Evolutionary conservation across 2,797 vertebrate genomes (phyloP), one percentile per base, ranked within the genome.

Genomic region (Amazona finschi): DNA sequence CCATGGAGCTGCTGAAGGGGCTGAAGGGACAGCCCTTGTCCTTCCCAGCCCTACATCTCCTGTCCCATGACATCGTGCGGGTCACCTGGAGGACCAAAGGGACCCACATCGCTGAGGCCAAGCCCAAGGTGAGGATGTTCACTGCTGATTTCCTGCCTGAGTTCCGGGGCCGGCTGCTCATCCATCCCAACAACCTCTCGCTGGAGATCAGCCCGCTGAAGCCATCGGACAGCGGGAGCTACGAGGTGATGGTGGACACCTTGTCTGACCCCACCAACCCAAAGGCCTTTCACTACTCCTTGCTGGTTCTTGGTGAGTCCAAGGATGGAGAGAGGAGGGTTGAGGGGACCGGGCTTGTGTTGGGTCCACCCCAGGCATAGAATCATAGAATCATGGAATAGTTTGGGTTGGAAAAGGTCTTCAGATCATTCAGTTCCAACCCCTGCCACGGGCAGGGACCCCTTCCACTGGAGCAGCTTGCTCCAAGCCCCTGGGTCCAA

Each of bases 61-160:
- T 1, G 2, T 1, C 38, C 2, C 3, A 1, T 5, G 79, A 50
- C 74, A 24, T 76, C 12, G 5, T 4, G 0, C 6, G 30, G 36
- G 47, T 91, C 69, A 61, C 5, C 27, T 87, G 92, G 79, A 50
- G 39, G 15, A 46, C 16, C 25, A 4, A 0, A 6, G 12, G 7
- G 1, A 76, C n/a, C 12, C 84, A 76, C 74, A 38, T 76, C 0
- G 65, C 92, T 0, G n/a, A 80, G 74, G 74, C 84, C 74, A 84
- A 76, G 52, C 84, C 79, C 52, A 1, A 4, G 19, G 1, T 20
- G 73, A 31, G 14, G 47, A 3, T 2, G 1, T 80, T 91, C 27
- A 31, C 11, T 1, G 1, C 18, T 0, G 6, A 46, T 21, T 52
- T 13, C 41, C 8, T 87, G 41, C 69, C 58, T 3, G 0, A 2